Evolutionary conservation across 2,888 invertebrate genomes (phyloP).

Genomic region (Euclidia mi): DNA sequence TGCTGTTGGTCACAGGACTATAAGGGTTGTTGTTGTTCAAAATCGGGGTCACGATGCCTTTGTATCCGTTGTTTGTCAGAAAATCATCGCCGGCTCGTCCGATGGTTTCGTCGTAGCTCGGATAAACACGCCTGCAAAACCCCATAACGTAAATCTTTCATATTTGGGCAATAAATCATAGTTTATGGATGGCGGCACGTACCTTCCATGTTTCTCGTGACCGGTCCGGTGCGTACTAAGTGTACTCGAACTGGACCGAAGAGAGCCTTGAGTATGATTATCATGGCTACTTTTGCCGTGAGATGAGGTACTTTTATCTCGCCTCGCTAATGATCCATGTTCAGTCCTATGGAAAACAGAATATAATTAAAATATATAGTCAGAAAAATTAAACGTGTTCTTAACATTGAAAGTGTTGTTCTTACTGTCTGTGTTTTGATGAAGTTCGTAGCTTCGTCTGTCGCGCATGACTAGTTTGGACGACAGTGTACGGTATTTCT

Average conservation of each 20-base stretch:
- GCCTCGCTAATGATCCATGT: slow-evolving; percentile 82
- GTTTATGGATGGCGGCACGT: slow-evolving; percentile 32
- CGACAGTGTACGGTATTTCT: slow-evolving; percentile 97
- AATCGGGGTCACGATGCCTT: slow-evolving; percentile 76
- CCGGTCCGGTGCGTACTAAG: slow-evolving; percentile 68
- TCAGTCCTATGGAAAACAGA: slow-evolving; percentile 68
- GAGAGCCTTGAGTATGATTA: slow-evolving; percentile 86
- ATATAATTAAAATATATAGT: slow-evolving; percentile 17
- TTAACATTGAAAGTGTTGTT: slow-evolving; percentile 13
- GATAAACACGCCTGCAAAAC: slow-evolving; percentile 81
- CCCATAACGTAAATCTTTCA: slow-evolving; percentile 51
- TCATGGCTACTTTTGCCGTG: slow-evolving; percentile 79
- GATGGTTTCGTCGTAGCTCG: slow-evolving; percentile 80
- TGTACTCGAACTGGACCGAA: slow-evolving; percentile 90
- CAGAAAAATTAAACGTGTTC: slow-evolving; percentile 1
- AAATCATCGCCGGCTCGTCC: slow-evolving; percentile 78
- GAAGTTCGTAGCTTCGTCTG: slow-evolving; percentile 89
- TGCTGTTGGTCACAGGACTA: slow-evolving; percentile 87
- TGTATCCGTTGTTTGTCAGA: slow-evolving; percentile 85
- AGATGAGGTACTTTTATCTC: slow-evolving; percentile 79
- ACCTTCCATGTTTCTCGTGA: slow-evolving; percentile 55
- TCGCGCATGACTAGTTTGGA: slow-evolving; percentile 92
- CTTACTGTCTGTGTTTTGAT: slow-evolving; percentile 83
- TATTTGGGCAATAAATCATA: slow-evolving; percentile 47
- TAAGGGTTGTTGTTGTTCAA: slow-evolving; percentile 86